These are phyloP conservation scores for Pantala flavescens DNA, from an alignment of 1,140 invertebrate genomes.

Conservation along the genomic window DNA sequence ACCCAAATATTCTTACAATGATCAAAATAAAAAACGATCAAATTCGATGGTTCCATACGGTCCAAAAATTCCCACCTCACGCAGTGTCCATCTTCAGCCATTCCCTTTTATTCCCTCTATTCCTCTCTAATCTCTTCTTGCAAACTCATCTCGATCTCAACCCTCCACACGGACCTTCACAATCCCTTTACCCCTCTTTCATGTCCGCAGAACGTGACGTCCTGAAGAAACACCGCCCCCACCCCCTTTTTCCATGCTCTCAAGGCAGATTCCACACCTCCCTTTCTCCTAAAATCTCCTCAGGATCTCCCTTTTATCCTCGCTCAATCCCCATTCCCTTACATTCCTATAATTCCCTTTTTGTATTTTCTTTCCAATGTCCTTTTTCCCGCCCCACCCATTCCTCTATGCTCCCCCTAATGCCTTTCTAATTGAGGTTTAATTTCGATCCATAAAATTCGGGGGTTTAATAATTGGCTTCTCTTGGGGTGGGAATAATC, in stretches of 20 bases:
- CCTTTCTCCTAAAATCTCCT: background rate
- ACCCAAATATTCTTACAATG: too few species aligned
- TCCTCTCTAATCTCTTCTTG: background rate
- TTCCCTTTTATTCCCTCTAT: background rate
- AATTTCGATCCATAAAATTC: too few species aligned
- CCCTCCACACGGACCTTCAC: background rate
- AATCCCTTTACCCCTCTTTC: background rate
- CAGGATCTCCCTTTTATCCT: background rate
- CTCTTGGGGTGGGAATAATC: too few species aligned
- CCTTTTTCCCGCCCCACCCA: too few species aligned
- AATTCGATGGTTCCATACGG: too few species aligned
- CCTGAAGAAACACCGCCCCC: background rate
- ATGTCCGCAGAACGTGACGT: background rate
- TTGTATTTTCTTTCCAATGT: too few species aligned
- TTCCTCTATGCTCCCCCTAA: too few species aligned
- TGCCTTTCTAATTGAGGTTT: too few species aligned
- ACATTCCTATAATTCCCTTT: background rate
- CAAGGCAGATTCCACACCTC: background rate
- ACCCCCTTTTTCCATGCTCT: background rate
- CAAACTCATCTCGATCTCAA: background rate
- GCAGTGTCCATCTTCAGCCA: background rate
- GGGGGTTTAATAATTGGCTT: too few species aligned
- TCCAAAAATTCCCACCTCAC: too few species aligned
- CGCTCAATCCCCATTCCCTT: background rate
- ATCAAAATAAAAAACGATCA: too few species aligned